Conservation (phyloP, 2,888 invertebrate species). For the Drosophila setosimentum region DNA sequence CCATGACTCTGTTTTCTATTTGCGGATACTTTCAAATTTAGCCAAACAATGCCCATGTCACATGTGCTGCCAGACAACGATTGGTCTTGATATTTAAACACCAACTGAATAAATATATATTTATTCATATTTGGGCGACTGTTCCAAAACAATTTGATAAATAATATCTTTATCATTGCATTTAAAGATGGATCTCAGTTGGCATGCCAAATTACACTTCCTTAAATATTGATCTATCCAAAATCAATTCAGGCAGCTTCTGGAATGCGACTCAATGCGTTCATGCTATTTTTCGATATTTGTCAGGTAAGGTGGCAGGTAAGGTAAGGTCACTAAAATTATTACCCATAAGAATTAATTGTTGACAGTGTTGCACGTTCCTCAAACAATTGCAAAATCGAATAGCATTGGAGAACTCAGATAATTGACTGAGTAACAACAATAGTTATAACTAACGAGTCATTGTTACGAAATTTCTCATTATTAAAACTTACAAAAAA, state of each 20-base stretch:
- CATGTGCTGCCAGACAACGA: conserved; percentile 8
- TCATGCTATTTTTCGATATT: too few species aligned
- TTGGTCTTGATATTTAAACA: not conserved
- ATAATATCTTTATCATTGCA: conserved; percentile 6
- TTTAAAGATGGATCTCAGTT: not conserved
- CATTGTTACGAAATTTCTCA: not conserved
- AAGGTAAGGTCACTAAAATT: not conserved
- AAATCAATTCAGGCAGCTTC: not conserved
- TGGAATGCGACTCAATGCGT: conserved; percentile 4
- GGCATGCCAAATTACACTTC: not conserved
- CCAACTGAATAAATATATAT: not conserved
- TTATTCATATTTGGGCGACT: conserved; percentile 3
- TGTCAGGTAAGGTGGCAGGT: too few species aligned
- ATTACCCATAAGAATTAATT: not conserved
- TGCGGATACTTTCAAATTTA: conserved; percentile 49
- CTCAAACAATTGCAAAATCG: not conserved
- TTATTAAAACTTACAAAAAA: not conserved
- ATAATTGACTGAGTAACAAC: not conserved
- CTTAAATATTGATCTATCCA: not conserved
- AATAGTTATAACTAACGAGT: not conserved
- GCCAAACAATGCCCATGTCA: not conserved
- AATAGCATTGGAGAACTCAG: too few species aligned
- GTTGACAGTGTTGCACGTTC: not conserved
- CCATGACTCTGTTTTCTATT: conserved; percentile 61
- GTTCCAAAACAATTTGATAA: not conserved